A percentile compares a stretch with the other conserved stretches of the same genome.
phyloP scores from a whole-genome alignment of 2,888 invertebrate species.

The Tillus elongatus region DNA sequence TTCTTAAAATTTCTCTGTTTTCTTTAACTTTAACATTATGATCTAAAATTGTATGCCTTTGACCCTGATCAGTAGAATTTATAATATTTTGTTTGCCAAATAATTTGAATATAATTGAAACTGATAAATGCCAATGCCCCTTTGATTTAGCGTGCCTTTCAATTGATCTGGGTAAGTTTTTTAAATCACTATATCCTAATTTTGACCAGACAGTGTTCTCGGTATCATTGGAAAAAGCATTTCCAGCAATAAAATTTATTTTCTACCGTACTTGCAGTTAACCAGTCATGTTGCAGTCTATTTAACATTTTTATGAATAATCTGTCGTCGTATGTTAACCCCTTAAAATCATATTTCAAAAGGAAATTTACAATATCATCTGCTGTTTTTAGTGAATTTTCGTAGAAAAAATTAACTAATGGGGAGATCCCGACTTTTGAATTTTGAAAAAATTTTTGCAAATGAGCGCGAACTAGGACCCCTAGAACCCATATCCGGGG shows the following conservation, averaged over 20 bases:
- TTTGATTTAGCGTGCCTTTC: constrained; percentile 1
- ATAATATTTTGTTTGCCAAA: neutral
- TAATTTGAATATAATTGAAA: neutral
- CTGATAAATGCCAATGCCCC: neutral
- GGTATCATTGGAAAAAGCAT: neutral
- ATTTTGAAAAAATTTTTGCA: too few species aligned
- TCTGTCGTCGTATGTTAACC: too few species aligned
- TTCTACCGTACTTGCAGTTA: constrained; percentile 1
- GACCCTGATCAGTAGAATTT: neutral
- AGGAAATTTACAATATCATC: too few species aligned
- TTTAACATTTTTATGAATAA: too few species aligned
- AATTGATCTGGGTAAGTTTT: neutral
- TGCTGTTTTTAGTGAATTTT: too few species aligned
- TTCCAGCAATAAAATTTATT: neutral
- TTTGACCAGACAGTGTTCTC: constrained; percentile 1
- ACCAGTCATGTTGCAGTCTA: constrained; percentile 4
- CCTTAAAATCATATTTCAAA: too few species aligned
- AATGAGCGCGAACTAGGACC: too few species aligned
- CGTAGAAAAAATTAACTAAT: too few species aligned
- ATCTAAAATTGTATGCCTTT: neutral
- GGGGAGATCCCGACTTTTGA: too few species aligned
- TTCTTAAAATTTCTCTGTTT: neutral
- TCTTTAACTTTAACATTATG: neutral
- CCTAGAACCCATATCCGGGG: too few species aligned
- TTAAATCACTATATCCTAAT: constrained; percentile 1